Base-by-base conservation (phyloP, 1,140 invertebrate genomes). In the Mamestra configurata region DNA sequence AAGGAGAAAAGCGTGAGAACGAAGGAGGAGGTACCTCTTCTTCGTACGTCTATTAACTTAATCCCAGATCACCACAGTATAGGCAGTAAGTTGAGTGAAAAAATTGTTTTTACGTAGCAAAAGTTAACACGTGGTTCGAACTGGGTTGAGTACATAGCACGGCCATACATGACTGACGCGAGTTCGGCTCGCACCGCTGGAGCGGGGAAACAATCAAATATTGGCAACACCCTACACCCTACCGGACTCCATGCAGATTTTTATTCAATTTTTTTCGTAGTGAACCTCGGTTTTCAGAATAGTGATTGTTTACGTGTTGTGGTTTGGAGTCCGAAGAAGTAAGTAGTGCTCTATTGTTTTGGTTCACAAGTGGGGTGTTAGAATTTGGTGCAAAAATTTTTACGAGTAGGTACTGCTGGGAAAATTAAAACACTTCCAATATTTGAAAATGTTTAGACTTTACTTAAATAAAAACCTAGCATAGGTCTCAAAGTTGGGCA, bases 201-300 rank as follows among this genome's bases (percentile, higher is more conserved):
- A 82, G 76, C 80, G 77, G n/a, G 76, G 76, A 59, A 79, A 76
- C 76, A 78, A 82, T 82, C 80, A 79, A 82, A 82, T 82, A 82
- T 66, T 81, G 59, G 46, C 51, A 75, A 59, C 61, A 59, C 64
- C 59, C 27, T 31, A 66, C 59, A 18, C 43, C 7, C 40, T n/a
- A 13, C 37, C 11, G 15, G 37, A 53, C 68, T 77, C 22, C 37
- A 35, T 70, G 55, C 68, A 78, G 71, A 46, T 71, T 78, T 77
- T 78, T 66, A 77, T 77, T 66, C 37, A 37, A 77, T 61, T 64
- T 68, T 77, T 66, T 66, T 46, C 35, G 27, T 35, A 46, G 40
- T 64, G 59, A 15, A 40, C 71, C 31, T 43, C 53, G 51, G 31
- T 55, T 77, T n/a, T 46, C 20, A 15, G 75, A 35, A 22, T 31